Base-by-base conservation (phyloP, 2,113 vertebrate genomes). In the Mormyrus lacerda region DNA sequence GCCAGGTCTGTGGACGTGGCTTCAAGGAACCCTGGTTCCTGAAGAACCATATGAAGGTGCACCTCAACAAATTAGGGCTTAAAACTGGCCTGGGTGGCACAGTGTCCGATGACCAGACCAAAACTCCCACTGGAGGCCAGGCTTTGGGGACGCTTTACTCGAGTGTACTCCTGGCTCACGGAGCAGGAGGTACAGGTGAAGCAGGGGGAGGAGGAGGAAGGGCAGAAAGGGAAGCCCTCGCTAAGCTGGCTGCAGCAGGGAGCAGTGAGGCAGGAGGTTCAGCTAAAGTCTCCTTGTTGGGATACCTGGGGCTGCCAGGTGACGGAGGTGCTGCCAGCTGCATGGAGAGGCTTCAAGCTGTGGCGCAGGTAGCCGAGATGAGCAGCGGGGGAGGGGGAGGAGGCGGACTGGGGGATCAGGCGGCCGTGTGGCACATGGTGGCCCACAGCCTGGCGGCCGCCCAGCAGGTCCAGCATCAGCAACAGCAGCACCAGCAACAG, bases 31-130 rank as follows among this genome's bases (percentile, higher is more conserved):
- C 97, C 58, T 98, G 97, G 97, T 98, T 98, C 93, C 96, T 98
- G 82, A 98, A 98, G 94, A 98, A 98, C 93, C 97, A 98, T 94
- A 98, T 98, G 97, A 98, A 98, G 94, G 97, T 98, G 90, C 97
- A 98, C 88, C 96, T 97, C 90, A 97, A 97, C 94, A 98, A 98
- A 93, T 94, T 98, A 61, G 97, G 97, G 5, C 94, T 96, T 9
- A 96, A 96, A 82, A 93, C 94, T 1, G 95, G 92, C 13, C 91
- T 50, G 55, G 53, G 53, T 21, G 58, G 76, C n/a, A 90, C 93
- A 3, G 92, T 92, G 24, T 88, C 27, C 61, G 91, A 90, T 61
- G 88, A 90, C 88, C 94, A 93, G 87, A 91, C 92, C 45, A 96
- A 95, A 91, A 91, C 91, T 87, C 90, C 94, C 44, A 88, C 91